Base-by-base conservation (phyloP, 2,888 invertebrate species). In the Machimus rusticus region DNA sequence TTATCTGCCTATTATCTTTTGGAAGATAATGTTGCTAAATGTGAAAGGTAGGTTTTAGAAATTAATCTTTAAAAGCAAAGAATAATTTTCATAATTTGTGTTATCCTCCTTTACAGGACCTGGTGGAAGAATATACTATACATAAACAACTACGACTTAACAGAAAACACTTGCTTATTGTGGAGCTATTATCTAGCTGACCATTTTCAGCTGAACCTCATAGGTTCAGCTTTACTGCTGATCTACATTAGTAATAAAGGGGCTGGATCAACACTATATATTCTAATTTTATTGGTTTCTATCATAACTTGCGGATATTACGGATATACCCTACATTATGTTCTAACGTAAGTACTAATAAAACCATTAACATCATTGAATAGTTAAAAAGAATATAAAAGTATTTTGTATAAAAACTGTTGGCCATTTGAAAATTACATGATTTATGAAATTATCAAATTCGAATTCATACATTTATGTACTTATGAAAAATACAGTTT, bases 41-140 rank as follows among this genome's bases (percentile, higher is more conserved):
- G 94, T 89, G 90, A 91, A 1, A 93, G 92, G 88, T 89, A 57
- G n/a, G 16, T 57, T 55, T 34, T 79, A 23, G 4, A 14, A 79
- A 76, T 4, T 8, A n/a, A 0, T 31, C 4, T 76, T 19, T 76
- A 1, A 12, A 43, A 43, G 9, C 0, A n/a, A 79, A 16, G 16
- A 43, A 23, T 39, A 39, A 39, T 39, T 2, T n/a, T 8, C 1
- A 8, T 34, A 19, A 9, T 77, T 37, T 28, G 1, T 46, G n/a
- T n/a, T 5, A 46, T 46, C 5, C 2, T n/a, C 2, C 12, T 46
- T 74, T 51, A 39, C 31, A 89, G 89, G 88, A 93, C 93, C 89
- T 96, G 96, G 96, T 96, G 96, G 96, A 91, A 95, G 0, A 96
- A 96, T 91, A 93, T 96, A 74, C 91, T 96, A 39, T 96, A 96